Conservation (phyloP, 1,140 invertebrate species). For the Hermetia illucens region DNA sequence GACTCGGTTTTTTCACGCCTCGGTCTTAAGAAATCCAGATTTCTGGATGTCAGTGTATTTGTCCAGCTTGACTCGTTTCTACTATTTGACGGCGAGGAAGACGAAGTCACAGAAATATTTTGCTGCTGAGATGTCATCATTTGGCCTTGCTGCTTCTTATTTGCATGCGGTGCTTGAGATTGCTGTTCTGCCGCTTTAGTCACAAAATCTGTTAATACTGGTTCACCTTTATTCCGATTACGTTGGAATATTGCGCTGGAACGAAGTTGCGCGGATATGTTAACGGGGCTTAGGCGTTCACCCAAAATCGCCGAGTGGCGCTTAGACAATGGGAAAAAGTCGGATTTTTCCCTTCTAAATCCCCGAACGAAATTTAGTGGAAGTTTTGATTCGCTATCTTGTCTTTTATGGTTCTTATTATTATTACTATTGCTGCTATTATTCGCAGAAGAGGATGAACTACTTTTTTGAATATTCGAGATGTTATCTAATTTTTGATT, state of each 20-base stretch:
- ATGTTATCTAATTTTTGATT: slow-evolving; percentile 28
- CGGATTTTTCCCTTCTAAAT: slow-evolving; percentile 68
- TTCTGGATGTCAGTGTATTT: slow-evolving; percentile 10
- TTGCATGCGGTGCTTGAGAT: not conserved
- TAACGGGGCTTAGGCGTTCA: slow-evolving; percentile 32
- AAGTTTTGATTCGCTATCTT: slow-evolving; percentile 51
- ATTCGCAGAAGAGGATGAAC: slow-evolving; percentile 17
- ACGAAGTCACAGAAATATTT: not conserved
- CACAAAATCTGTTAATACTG: slow-evolving; percentile 53
- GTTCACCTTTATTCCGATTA: slow-evolving; percentile 46
- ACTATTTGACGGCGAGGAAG: not conserved
- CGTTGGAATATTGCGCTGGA: slow-evolving; percentile 50
- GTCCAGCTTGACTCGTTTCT: slow-evolving; percentile 14
- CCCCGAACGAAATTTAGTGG: slow-evolving; percentile 53
- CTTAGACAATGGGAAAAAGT: slow-evolving; percentile 56
- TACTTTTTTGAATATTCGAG: slow-evolving; percentile 31
- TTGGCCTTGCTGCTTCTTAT: not conserved
- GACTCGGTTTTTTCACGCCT: slow-evolving; percentile 75
- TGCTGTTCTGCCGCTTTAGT: slow-evolving; percentile 11
- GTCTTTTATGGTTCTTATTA: slow-evolving; percentile 36
- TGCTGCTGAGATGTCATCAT: not conserved
- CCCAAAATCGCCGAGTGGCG: slow-evolving; percentile 56
- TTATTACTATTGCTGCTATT: slow-evolving; percentile 5
- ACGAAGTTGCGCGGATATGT: slow-evolving; percentile 32
- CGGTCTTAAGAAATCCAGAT: slow-evolving; percentile 38